Evolutionary conservation across 1,140 invertebrate genomes (phyloP), one percentile per base, ranked within the genome.

Genomic region (Wiebesia pumilae): DNA sequence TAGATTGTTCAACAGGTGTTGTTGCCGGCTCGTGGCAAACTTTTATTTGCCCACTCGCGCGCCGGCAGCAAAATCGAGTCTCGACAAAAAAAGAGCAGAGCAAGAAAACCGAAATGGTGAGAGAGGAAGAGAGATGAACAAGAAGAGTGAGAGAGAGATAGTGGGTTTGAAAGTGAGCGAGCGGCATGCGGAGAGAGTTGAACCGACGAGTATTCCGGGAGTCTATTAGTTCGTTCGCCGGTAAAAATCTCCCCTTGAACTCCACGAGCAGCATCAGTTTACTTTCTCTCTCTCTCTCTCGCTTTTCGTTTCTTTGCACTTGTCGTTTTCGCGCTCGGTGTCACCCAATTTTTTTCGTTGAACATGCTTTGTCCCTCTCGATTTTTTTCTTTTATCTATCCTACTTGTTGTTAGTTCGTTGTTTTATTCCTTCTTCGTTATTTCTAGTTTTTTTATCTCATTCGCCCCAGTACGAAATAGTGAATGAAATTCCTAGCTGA

Each of bases 1-100:
- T 35, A 30, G 58, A 51, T 9, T 90, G 91, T 93, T 93, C 93
- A 94, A 94, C 93, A 94, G 93, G 93, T 93, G 92, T 94, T 93
- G 89, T 89, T 87, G 80, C 87, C 87, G 89, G 91, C 90, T 92
- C 90, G 91, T 88, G 91, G 92, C 90, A 91, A 93, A 94, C 92
- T 94, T 94, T 94, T 94, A 93, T 93, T 94, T 92, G 92, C 85
- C 27, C 12, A 33, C 54, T 77, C 54, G 24, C 35, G 51, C 35
- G 40, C 35, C 69, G n/a, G 69, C n/a, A 85, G 62, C 80, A 89
- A 88, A 90, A 89, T 90, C 81, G 89, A 91, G 88, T 85, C 33
- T 71, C 35, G 77, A 85, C 79, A 65, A 40, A 81, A 86, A 86
- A 83, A 73, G 43, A 71, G 51, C 24, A 27, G 3, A 69, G 7